Percentiles rank a stretch among this genome's conserved stretches.
Evolutionary conservation across 2,113 vertebrate genomes (phyloP).

Genomic region (Eolophus roseicapilla): DNA sequence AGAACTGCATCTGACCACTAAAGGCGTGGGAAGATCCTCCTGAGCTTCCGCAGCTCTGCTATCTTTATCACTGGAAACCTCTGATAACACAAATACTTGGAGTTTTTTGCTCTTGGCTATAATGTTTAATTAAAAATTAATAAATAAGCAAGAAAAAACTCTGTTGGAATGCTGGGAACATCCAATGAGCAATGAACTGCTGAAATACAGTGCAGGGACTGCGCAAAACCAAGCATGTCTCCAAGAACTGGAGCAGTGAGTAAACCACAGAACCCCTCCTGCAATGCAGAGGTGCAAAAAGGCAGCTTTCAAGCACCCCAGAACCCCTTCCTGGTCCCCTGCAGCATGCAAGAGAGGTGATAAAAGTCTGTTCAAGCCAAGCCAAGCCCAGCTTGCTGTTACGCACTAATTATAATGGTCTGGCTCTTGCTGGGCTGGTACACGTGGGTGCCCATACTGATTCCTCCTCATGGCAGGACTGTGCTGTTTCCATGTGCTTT

Average conservation of each 20-base stretch:
- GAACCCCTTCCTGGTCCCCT: background rate
- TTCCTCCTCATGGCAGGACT: background rate
- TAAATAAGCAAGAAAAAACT: background rate
- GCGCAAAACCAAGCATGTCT: background rate
- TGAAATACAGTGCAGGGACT: background rate
- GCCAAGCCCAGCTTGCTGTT: background rate
- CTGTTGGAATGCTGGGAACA: background rate
- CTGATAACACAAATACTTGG: background rate
- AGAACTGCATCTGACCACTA: background rate
- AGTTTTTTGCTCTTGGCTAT: background rate
- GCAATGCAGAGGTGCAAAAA: background rate
- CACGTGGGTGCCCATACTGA: background rate
- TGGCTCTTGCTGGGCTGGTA: background rate
- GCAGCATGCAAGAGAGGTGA: rapidly evolving
- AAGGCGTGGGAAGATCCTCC: background rate
- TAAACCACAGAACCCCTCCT: background rate
- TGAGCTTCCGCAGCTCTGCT: background rate
- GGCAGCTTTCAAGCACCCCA: background rate
- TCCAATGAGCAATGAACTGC: background rate
- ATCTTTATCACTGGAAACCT: background rate
- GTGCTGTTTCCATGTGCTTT: background rate
- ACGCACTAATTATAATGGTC: rapidly evolving
- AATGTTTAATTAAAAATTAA: background rate
- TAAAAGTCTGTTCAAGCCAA: background rate
- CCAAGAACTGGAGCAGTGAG: background rate